These are phyloP conservation scores for Lasaia peninsularis DNA, from an alignment of 1,140 invertebrate genomes.

Conservation along the genomic window DNA sequence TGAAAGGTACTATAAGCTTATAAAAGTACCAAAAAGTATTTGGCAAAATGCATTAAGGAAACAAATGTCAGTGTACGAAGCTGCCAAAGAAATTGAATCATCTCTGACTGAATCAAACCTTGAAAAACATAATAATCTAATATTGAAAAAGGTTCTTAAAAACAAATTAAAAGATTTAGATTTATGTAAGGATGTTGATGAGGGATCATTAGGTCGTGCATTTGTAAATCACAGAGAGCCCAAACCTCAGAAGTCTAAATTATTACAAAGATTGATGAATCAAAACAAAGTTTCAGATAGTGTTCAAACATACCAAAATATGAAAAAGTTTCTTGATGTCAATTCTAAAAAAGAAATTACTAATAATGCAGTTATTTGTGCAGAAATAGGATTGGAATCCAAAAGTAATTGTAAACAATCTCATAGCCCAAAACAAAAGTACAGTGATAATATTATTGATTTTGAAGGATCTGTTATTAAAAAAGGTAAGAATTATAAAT, in stretches of 20 bases:
- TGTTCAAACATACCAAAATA: constrained; percentile 25
- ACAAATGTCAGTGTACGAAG: constrained; percentile 37
- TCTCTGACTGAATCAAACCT: constrained; percentile 34
- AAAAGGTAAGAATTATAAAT: neutral
- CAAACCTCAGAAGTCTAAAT: neutral
- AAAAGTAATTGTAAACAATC: neutral
- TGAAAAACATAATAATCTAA: constrained; percentile 34
- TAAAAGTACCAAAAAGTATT: constrained; percentile 20
- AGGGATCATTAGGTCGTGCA: constrained; percentile 38
- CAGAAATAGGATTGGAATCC: neutral
- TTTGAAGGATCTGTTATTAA: neutral
- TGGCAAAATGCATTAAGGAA: constrained; percentile 33
- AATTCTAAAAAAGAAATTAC: constrained; percentile 26
- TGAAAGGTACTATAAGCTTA: constrained; percentile 28
- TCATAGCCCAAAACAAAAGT: neutral
- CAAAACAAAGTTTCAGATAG: constrained; percentile 12
- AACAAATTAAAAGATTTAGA: constrained; percentile 46
- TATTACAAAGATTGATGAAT: constrained; percentile 19
- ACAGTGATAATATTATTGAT: neutral
- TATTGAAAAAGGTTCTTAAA: constrained; percentile 27
- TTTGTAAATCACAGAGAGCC: constrained; percentile 17
- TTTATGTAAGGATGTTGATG: constrained; percentile 48
- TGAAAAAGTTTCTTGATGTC: constrained; percentile 32
- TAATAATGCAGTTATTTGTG: neutral
- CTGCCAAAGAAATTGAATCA: constrained; percentile 30